phyloP scores from a whole-genome alignment of 1,140 invertebrate species.

The Apis dorsata region DNA sequence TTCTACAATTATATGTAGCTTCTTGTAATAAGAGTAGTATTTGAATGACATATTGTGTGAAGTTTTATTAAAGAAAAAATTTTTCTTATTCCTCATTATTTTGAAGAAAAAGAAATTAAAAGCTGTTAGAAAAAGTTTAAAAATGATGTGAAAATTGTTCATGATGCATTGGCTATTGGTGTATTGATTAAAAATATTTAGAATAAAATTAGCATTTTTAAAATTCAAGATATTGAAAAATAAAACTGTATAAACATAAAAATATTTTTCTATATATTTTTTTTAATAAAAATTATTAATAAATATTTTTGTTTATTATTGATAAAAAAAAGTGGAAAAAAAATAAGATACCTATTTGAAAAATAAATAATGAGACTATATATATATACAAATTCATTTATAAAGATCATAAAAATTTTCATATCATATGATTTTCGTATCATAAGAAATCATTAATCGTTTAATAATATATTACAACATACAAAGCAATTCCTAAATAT shows the following conservation, averaged over 20 bases:
- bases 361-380: slow-evolving; percentile 14
- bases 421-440: not conserved
- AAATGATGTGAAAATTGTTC: too few species aligned
- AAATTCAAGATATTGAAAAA: too few species aligned
- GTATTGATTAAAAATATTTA: too few species aligned
- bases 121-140: not conserved
- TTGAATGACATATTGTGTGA: too few species aligned
- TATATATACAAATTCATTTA: slow-evolving; percentile 22
- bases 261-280: not conserved
- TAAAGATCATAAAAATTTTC: not conserved
- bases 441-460: not conserved
- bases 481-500: not conserved
- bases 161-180: too few species aligned
- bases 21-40: too few species aligned
- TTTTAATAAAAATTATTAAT: not conserved
- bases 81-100: not conserved
- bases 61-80: not conserved
- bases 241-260: not conserved
- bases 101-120: not conserved
- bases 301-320: too few species aligned
- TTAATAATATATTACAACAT: not conserved
- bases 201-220: too few species aligned
- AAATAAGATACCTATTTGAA: not conserved
- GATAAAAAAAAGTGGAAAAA: not conserved
- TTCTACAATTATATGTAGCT: not conserved